Evolutionary conservation across 2,888 invertebrate genomes (phyloP), one percentile per base, ranked within the genome.

Genomic region (Doris montereyensis): DNA sequence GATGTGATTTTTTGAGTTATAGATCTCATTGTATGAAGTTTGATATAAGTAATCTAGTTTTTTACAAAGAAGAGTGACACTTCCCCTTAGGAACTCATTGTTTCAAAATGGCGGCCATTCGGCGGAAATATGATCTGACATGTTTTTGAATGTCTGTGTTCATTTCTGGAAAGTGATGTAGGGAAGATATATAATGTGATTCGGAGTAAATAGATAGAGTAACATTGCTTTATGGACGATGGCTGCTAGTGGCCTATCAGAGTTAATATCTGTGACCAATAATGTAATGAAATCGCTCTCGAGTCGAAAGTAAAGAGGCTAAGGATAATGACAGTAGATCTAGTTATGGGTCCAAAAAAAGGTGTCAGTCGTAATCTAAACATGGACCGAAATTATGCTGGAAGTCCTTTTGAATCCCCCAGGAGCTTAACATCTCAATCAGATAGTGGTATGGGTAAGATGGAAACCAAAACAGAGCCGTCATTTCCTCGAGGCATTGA

Each of bases 251-350:
- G 84, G 85, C 75, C 83, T 87, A 79, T 80, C 86, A 10, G 88
- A 88, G 62, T 77, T 88, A 52, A 76, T 88, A 35, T 85, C 85
- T 10, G 85, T 87, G 1, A 88, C 88, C 26, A 85, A 85, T 80
- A 86, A 87, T 78, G 88, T 87, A 58, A 87, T 87, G 4, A 86
- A 85, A 75, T 86, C 87, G 8, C 74, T 88, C 62, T 84, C 85
- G 77, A 88, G 83, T 77, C n/a, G n/a, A n/a, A n/a, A n/a, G n/a
- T n/a, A n/a, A n/a, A n/a, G n/a, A n/a, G n/a, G n/a, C n/a, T n/a
- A n/a, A n/a, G n/a, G n/a, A n/a, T n/a, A n/a, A n/a, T n/a, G n/a
- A n/a, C n/a, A n/a, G n/a, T n/a, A n/a, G n/a, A n/a, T n/a, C n/a
- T n/a, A n/a, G n/a, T n/a, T n/a, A n/a, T n/a, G n/a, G n/a, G n/a